These are phyloP conservation scores for Carlito syrichta DNA, from an alignment of 2,113 vertebrate species.

Conservation along the genomic window DNA sequence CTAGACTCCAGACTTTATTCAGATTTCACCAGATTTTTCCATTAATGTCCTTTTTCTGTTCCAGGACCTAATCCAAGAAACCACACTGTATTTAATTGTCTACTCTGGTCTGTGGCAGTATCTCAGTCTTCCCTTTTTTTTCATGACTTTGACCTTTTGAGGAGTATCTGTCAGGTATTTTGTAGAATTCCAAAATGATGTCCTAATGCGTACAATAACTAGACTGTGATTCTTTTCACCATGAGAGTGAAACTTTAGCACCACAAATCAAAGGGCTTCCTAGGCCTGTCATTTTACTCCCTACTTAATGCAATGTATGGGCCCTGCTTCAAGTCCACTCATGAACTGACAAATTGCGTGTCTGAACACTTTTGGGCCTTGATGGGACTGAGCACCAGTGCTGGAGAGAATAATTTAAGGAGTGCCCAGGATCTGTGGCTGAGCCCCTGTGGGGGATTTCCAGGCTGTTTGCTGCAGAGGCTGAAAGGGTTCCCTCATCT, in stretches of 20 bases:
- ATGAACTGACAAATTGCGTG: neutral
- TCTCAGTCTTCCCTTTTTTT: neutral
- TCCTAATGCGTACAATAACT: neutral
- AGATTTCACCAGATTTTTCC: neutral
- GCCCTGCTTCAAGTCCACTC: neutral
- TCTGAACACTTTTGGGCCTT: neutral
- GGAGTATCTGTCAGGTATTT: neutral
- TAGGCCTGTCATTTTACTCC: neutral
- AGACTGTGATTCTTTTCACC: neutral
- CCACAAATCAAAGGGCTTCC: neutral
- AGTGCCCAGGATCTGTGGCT: neutral
- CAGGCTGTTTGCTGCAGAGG: neutral
- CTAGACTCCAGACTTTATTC: neutral
- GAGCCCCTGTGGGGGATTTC: neutral
- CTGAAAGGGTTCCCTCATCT: neutral
- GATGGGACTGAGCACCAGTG: neutral
- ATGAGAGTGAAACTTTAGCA: neutral
- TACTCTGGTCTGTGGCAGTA: neutral
- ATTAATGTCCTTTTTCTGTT: neutral
- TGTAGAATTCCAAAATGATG: slow-evolving; percentile 3
- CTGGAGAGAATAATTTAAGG: neutral
- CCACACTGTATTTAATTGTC: neutral
- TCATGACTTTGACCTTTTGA: neutral
- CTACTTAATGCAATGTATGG: neutral
- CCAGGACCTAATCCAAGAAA: neutral